Evolutionary conservation across 1,140 invertebrate genomes (phyloP).

Genomic region (Atta colombica): DNA sequence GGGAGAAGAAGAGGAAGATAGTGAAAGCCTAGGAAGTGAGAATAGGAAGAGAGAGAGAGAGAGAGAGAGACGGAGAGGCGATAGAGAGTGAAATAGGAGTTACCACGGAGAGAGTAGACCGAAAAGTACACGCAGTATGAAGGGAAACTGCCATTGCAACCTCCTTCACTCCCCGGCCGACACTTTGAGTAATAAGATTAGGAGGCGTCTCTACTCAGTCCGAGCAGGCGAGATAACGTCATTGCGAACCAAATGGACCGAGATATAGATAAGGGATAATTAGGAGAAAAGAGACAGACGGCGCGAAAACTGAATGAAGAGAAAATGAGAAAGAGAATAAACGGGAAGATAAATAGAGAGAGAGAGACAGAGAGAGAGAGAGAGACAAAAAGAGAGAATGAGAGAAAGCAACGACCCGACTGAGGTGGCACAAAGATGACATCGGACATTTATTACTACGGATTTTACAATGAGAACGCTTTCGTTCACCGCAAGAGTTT

Average conservation of each 20-base stretch:
- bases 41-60: not conserved
- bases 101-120: constrained; percentile 52
- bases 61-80: not conserved
- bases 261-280: constrained; percentile 87
- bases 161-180: constrained; percentile 82
- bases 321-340: constrained; percentile 58
- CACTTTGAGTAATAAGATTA: constrained; percentile 87
- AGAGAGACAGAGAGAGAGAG: not conserved
- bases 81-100: not conserved
- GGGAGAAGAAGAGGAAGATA: constrained; percentile 60
- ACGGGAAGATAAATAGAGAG: not conserved
- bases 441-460: constrained; percentile 84
- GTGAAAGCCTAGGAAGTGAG: constrained; percentile 36
- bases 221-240: constrained; percentile 84
- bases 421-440: constrained; percentile 78
- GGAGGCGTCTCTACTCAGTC: constrained; percentile 82
- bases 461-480: constrained; percentile 82
- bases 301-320: constrained; percentile 67
- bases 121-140: constrained; percentile 70
- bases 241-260: constrained; percentile 86
- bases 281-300: constrained; percentile 84
- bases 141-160: constrained; percentile 82
- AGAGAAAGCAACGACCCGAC: constrained; percentile 46
- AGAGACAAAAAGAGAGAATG: not conserved
- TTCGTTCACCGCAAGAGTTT: constrained; percentile 56